Evolutionary conservation across 2,888 invertebrate genomes (phyloP).

Genomic region (Nomada hirtipes): DNA sequence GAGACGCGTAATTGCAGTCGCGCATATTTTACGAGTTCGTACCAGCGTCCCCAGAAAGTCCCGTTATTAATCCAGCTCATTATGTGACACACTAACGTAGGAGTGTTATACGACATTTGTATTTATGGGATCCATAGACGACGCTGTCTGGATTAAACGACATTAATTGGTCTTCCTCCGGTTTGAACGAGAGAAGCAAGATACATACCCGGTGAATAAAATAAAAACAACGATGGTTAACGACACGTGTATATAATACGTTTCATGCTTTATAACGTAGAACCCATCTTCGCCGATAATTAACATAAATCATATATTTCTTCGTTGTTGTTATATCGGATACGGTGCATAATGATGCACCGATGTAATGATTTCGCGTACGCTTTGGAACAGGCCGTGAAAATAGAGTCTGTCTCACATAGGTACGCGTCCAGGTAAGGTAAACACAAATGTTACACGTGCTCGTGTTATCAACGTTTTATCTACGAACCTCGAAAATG

Average conservation of each 20-base stretch:
- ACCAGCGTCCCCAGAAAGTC: slow-evolving; percentile 53
- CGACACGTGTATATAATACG: neutral
- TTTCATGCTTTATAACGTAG: neutral
- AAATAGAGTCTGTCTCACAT: neutral
- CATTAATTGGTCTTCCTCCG: slow-evolving; percentile 37
- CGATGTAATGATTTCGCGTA: neutral
- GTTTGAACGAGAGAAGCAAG: neutral
- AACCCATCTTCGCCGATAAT: neutral
- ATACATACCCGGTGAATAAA: neutral
- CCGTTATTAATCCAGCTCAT: slow-evolving; percentile 62
- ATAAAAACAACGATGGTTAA: neutral
- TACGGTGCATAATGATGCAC: neutral
- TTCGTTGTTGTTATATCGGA: too few species aligned
- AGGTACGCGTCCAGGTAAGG: slow-evolving; percentile 1
- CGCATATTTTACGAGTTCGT: slow-evolving; percentile 53
- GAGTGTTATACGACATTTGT: slow-evolving; percentile 37
- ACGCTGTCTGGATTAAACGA: slow-evolving; percentile 10
- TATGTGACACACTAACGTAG: slow-evolving; percentile 49
- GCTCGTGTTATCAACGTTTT: slow-evolving; percentile 19
- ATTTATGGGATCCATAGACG: slow-evolving; percentile 46
- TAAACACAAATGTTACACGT: slow-evolving; percentile 5
- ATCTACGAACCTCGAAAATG: slow-evolving; percentile 23
- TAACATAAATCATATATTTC: neutral
- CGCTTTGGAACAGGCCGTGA: neutral
- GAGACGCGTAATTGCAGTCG: slow-evolving; percentile 60